Conservation (phyloP, 2,113 vertebrate species). For the Centrocercus urophasianus region DNA sequence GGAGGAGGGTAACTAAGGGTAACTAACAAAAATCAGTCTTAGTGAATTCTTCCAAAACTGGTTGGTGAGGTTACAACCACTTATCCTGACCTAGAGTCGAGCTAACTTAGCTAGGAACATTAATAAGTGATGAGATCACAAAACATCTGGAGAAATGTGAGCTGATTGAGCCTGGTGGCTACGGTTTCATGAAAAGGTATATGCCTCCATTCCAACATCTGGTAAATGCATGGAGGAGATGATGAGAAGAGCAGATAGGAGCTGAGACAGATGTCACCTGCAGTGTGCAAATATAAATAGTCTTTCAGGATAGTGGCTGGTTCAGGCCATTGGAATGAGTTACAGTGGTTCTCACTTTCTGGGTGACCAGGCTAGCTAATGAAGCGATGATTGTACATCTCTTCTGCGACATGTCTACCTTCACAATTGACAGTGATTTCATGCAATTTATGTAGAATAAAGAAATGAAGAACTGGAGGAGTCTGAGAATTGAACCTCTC, state of each 20-base stretch:
- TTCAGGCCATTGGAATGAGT: background rate
- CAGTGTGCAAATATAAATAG: background rate
- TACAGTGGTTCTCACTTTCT: background rate
- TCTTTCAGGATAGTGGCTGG: background rate
- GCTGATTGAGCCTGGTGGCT: background rate
- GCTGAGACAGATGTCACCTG: background rate
- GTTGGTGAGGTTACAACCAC: background rate
- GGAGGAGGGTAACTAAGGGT: background rate
- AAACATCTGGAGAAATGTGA: slow-evolving; percentile 56
- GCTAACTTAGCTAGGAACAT: background rate
- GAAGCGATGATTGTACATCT: background rate
- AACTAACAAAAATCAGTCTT: background rate
- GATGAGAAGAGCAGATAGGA: slow-evolving; percentile 48
- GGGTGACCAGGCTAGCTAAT: background rate
- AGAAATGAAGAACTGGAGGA: background rate
- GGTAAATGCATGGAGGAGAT: background rate
- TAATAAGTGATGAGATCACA: slow-evolving; percentile 52
- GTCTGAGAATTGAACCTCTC: background rate
- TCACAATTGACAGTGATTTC: background rate
- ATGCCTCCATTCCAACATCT: slow-evolving; percentile 19
- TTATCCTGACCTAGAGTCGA: background rate
- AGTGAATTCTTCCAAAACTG: background rate
- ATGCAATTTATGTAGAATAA: background rate
- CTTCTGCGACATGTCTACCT: background rate
- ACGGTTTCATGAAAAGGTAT: background rate